Base-by-base conservation (phyloP, 2,888 invertebrate genomes). In the Agrotis exclamationis region DNA sequence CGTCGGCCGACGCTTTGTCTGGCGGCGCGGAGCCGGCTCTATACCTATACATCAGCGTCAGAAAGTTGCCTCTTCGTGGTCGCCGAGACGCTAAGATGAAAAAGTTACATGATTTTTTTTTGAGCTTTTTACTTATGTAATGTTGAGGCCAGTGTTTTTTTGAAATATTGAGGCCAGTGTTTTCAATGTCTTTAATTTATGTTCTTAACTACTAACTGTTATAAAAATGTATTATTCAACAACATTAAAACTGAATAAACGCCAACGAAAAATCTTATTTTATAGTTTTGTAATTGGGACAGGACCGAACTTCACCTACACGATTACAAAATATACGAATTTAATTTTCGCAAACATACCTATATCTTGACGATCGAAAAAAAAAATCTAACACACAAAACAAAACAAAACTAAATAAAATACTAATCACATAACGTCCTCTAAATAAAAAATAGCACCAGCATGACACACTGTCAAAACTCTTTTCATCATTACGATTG, bases 1-100 rank as follows among this genome's bases (percentile, higher is more conserved):
- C 81, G 75, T 76, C 70, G 69, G 88, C 84, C 89, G 91, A 89
- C 92, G 87, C 87, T 88, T 87, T 91, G 92, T 92, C 92, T 91
- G 90, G 82, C 87, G 64, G 83, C 63, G 86, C 83, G 69, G 74
- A 84, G 74, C 83, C 80, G 64, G 81, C 62, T 69, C 71, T 59
- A 73, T 84, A 82, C 83, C 80, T 84, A 82, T 84, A 87, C 85
- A 85, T 84, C 77, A 85, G 76, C 74, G 66, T 74, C 85, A 79
- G 78, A 83, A 84, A 82, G 81, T 83, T 85, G 83, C 80, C 76
- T 84, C 80, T 65, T 54, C 59, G 33, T 83, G 82, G 86, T 84
- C 85, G 5, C 68, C 76, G 79, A 86, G 64, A 77, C 86, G 89
- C 76, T 80, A 53, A 62, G 59, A 86, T 69, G 39, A 60, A 79